phyloP scores from a whole-genome alignment of 2,888 invertebrate genomes.

The Nomada flava region DNA sequence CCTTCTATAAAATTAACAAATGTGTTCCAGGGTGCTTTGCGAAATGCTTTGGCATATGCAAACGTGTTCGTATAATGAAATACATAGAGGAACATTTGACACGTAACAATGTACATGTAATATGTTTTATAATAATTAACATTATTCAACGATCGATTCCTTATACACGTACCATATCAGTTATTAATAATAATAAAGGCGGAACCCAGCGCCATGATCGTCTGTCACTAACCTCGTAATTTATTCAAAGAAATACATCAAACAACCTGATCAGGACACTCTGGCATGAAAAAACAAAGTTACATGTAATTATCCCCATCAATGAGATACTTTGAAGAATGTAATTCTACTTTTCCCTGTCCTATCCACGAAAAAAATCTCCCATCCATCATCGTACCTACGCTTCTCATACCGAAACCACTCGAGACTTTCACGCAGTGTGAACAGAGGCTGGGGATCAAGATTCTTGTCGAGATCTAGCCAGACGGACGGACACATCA shows the following conservation, averaged over 20 bases:
- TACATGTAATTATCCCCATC: constrained; percentile 58
- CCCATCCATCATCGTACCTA: constrained; percentile 65
- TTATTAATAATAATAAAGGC: neutral
- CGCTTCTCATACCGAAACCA: constrained; percentile 44
- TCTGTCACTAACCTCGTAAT: neutral
- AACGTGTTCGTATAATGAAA: neutral
- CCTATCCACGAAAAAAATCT: constrained; percentile 37
- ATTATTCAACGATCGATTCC: neutral
- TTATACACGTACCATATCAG: neutral
- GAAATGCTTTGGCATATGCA: neutral
- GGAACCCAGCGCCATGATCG: neutral
- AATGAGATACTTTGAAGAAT: constrained; percentile 53
- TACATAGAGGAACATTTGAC: neutral
- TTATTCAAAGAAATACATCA: neutral
- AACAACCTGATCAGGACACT: neutral
- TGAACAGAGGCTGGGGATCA: constrained; percentile 68
- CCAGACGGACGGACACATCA: constrained; percentile 51
- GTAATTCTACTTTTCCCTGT: constrained; percentile 58
- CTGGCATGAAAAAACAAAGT: constrained; percentile 14
- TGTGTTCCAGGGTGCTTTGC: neutral
- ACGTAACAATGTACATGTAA: no score
- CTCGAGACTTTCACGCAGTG: constrained; percentile 62
- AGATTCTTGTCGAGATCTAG: constrained; percentile 68
- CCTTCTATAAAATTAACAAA: neutral
- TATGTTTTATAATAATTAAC: neutral